These are phyloP conservation scores for Centropus unirufus DNA, from an alignment of 2,113 vertebrate genomes.

Conservation along the genomic window DNA sequence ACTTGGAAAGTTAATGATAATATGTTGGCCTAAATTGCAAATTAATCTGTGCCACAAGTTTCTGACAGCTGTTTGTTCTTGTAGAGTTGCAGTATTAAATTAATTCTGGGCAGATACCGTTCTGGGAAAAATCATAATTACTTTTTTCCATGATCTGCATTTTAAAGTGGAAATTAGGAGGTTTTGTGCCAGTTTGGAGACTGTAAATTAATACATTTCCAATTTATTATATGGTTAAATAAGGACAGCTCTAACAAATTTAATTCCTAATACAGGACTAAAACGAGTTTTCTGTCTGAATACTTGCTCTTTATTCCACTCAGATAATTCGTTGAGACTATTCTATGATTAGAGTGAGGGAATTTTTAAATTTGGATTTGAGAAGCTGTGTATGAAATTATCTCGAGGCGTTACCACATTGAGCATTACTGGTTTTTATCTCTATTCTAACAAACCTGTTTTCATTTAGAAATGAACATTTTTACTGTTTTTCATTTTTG, in stretches of 20 bases:
- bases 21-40: slow-evolving; percentile 13
- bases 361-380: background rate
- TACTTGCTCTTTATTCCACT: background rate
- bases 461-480: background rate
- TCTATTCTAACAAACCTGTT: background rate
- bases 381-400: background rate
- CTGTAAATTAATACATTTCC: background rate
- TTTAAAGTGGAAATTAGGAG: slow-evolving; percentile 2
- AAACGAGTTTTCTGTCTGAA: background rate
- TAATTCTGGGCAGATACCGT: slow-evolving; percentile 40
- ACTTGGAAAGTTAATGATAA: slow-evolving; percentile 29
- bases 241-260: background rate
- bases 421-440: background rate
- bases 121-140: slow-evolving; percentile 33
- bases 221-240: background rate
- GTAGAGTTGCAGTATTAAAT: slow-evolving; percentile 56
- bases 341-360: background rate
- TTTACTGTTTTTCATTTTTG: background rate
- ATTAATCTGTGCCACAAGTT: slow-evolving; percentile 56
- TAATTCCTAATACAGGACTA: background rate
- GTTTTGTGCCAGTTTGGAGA: background rate
- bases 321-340: background rate
- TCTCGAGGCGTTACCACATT: background rate
- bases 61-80: slow-evolving; percentile 59
- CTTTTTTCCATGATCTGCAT: slow-evolving; percentile 14